Evolutionary conservation across 2,888 invertebrate species (phyloP).

Genomic region (Meta bourneti): DNA sequence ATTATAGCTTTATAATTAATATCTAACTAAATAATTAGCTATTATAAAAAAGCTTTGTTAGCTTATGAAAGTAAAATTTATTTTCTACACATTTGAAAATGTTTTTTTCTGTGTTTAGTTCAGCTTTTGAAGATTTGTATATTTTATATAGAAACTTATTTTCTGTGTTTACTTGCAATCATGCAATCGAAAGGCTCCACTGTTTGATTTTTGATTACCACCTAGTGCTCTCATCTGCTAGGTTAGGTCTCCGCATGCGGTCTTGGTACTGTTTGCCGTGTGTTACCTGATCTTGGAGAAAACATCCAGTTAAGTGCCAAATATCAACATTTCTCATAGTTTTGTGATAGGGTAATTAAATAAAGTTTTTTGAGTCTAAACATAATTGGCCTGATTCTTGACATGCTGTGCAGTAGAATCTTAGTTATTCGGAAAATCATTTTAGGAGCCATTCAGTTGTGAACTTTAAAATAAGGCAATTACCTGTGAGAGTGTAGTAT

Average conservation of each 20-base stretch:
- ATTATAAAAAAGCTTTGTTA: too few relatives aligned
- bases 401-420: not conserved
- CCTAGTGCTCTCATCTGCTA: conserved; percentile 74
- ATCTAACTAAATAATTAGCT: too few relatives aligned
- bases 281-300: conserved; percentile 73
- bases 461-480: too few relatives aligned
- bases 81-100: too few relatives aligned
- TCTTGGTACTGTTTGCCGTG: conserved; percentile 58
- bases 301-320: conserved; percentile 64
- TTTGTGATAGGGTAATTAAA: conserved; percentile 70
- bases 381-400: not conserved
- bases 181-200: conserved; percentile 36
- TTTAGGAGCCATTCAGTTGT: too few relatives aligned
- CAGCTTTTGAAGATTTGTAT: not conserved
- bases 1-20: too few relatives aligned
- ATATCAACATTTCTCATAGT: conserved; percentile 63
- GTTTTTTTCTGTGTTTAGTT: not conserved
- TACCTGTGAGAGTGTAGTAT: too few relatives aligned
- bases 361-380: conserved; percentile 43
- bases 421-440: not conserved
- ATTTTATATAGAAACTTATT: not conserved
- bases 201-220: conserved; percentile 68
- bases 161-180: not conserved
- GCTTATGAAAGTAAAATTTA: too few relatives aligned
- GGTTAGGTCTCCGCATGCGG: conserved; percentile 70